A percentile compares a stretch with the other conserved stretches of the same genome.
Evolutionary conservation across 2,888 invertebrate species (phyloP).

Genomic region (Aelia acuminata): DNA sequence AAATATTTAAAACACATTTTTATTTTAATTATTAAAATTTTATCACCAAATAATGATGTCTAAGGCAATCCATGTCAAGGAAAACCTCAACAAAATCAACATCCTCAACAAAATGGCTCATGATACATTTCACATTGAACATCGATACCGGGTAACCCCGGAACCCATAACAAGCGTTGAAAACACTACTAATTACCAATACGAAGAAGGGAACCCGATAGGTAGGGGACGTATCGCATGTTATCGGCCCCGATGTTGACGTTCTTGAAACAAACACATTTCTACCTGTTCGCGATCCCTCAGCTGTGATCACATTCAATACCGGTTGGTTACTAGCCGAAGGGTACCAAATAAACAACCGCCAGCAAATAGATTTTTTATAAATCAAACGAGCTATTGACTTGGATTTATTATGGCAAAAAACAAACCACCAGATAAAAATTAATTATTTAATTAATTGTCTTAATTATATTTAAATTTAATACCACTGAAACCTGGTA

Average conservation of each 20-base stretch:
- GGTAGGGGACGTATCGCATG: neutral
- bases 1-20: no score
- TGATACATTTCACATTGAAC: neutral
- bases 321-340: neutral
- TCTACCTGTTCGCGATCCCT: neutral
- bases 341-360: neutral
- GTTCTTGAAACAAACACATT: neutral
- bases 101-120: neutral
- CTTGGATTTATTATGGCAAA: no score
- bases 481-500: no score
- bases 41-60: neutral
- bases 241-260: neutral
- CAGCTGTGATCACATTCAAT: neutral
- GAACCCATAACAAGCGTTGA: neutral
- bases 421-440: no score
- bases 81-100: neutral
- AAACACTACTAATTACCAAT: neutral
- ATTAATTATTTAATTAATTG: no score
- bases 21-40: neutral
- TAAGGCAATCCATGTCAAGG: neutral
- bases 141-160: neutral
- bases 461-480: no score
- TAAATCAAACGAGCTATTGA: no score
- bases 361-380: no score
- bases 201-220: constrained; percentile 20